These are phyloP conservation scores for Pseudomyrmex cubaensis DNA, from an alignment of 1,140 invertebrate species.

Conservation along the genomic window DNA sequence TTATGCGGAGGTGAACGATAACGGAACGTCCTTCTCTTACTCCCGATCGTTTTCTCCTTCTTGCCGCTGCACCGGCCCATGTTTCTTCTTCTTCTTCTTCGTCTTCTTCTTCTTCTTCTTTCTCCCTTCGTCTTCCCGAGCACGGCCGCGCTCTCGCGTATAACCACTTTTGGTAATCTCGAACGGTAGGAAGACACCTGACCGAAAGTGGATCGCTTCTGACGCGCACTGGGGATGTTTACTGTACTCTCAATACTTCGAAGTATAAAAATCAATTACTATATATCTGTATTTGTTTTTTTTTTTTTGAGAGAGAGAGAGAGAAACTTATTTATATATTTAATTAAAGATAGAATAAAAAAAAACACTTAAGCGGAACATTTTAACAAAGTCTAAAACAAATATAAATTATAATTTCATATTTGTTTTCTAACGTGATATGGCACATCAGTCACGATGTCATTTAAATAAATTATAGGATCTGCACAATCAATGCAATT, in stretches of 20 bases:
- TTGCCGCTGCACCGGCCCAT: conserved; percentile 15
- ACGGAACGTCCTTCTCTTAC: conserved; percentile 78
- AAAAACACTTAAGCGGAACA: too few species aligned
- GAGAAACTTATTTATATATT: neutral
- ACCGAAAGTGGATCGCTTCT: conserved; percentile 35
- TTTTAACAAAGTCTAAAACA: too few species aligned
- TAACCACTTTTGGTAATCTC: conserved; percentile 67
- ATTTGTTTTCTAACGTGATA: too few species aligned
- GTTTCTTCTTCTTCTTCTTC: conserved; percentile 59
- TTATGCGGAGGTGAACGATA: conserved; percentile 78
- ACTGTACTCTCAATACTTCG: neutral
- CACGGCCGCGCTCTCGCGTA: conserved; percentile 49
- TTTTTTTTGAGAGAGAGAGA: neutral
- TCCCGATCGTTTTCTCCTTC: conserved; percentile 55
- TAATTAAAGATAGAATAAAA: too few species aligned
- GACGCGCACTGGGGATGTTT: conserved; percentile 25
- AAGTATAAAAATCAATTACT: neutral
- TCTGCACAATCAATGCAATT: too few species aligned
- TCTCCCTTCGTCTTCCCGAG: conserved; percentile 55
- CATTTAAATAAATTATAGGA: too few species aligned
- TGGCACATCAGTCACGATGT: too few species aligned
- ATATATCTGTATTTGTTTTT: too few species aligned
- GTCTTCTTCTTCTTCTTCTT: conserved; percentile 50
- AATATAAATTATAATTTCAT: too few species aligned
- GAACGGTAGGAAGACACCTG: conserved; percentile 50